phyloP scores from a whole-genome alignment of 2,113 vertebrate species.

The Gavia stellata region DNA sequence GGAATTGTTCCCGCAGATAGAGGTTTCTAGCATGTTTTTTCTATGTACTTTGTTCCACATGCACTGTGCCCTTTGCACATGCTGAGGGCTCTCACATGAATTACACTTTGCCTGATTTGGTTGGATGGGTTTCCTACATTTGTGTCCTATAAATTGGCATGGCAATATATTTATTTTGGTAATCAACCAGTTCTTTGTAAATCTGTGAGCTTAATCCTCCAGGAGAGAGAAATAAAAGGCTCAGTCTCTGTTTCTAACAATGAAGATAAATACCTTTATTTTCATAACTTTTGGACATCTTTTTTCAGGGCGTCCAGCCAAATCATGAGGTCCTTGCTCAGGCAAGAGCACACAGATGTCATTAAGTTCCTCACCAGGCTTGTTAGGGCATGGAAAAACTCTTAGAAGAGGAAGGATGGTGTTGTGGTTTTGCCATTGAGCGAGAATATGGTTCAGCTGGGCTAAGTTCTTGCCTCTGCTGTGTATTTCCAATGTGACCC shows the following conservation, averaged over 20 bases:
- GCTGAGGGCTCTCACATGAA: slow-evolving; percentile 44
- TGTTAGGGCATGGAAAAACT: slow-evolving; percentile 15
- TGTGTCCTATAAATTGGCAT: slow-evolving; percentile 54
- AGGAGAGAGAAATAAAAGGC: slow-evolving; percentile 41
- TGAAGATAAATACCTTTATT: slow-evolving; percentile 66
- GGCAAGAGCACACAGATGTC: slow-evolving; percentile 1
- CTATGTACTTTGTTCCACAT: slow-evolving; percentile 29
- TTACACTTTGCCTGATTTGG: slow-evolving; percentile 55
- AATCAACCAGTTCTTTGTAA: slow-evolving; percentile 62
- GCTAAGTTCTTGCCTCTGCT: background rate
- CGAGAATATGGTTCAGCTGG: background rate
- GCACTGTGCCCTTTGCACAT: slow-evolving; percentile 42
- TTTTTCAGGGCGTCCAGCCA: background rate
- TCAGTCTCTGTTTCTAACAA: slow-evolving; percentile 5
- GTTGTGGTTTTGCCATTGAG: background rate
- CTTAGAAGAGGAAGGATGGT: background rate
- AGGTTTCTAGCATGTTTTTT: slow-evolving; percentile 24
- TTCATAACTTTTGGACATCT: slow-evolving; percentile 56
- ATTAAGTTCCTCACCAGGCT: slow-evolving; percentile 25
- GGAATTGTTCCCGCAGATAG: slow-evolving; percentile 41
- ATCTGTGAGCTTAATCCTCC: slow-evolving; percentile 44
- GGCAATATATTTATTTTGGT: slow-evolving; percentile 43
- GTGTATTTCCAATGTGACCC: background rate
- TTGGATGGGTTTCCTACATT: slow-evolving; percentile 53
- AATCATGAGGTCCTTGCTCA: background rate